Base-by-base conservation (phyloP, 2,888 invertebrate species). In the Tenthredo scrophulariae region DNA sequence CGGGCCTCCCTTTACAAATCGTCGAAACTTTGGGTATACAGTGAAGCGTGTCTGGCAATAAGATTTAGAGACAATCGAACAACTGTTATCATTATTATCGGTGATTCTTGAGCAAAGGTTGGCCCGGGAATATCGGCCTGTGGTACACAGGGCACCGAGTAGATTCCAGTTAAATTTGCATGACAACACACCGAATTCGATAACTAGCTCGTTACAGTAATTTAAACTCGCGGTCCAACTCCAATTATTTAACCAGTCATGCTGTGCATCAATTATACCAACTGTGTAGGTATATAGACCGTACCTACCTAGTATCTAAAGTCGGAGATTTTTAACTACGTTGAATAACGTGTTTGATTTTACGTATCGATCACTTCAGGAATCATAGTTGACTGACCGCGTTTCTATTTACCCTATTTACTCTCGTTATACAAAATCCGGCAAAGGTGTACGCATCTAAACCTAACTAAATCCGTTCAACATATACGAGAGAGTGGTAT, bases 191-290 rank as follows among this genome's bases (percentile, higher is more conserved):
- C 74, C 40, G 58, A 80, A 80, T 80, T 80, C 80, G 80, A 80
- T 80, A 80, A 80, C 80, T 58, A 62, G 80, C 80, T 80, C 80
- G 80, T 80, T 62, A 80, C 80, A 80, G 37, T 80, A 80, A 62
- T 80, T 80, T 37, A 80, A 79, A 80, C 80, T 79, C 58, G 58
- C 22, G 80, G 58, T 40, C 22, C 58, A 80, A 80, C 80, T 80
- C 80, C 80, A 80, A 80, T 80, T 80, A 80, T 80, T 80, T 80
- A 80, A 80, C 80, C 58, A 37, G 58, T 40, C 37, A 62, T 33
- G 62, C 26, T 40, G 62, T 29, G 80, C 77, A 77, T 77, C 77
- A 77, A 77, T 77, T 77, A 77, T 77, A 77, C 33, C 0, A 29
- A 54, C 50, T 18, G 10, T 6, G 33, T 6, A 18, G 62, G 37